A percentile compares a stretch with the other conserved stretches of the same genome.
phyloP scores from a whole-genome alignment of 2,888 invertebrate species.

The Eupelmus urozonus region DNA sequence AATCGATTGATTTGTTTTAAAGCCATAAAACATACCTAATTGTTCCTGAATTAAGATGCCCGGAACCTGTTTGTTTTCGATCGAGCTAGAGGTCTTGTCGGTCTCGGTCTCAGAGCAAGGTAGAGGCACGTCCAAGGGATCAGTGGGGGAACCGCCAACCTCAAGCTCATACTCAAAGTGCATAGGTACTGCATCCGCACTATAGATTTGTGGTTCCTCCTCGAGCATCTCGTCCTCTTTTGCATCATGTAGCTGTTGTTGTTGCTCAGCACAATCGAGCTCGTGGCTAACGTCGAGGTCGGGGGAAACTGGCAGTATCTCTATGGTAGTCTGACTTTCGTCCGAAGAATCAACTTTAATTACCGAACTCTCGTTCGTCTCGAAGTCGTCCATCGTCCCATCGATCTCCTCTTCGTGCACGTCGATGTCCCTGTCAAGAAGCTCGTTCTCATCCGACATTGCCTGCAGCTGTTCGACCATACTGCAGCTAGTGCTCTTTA shows the following conservation, averaged over 20 bases:
- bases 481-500: background rate
- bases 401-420: constrained; percentile 57
- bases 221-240: background rate
- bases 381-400: constrained; percentile 50
- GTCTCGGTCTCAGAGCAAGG: constrained; percentile 17
- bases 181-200: constrained; percentile 70
- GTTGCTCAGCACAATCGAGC: constrained; percentile 25
- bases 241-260: background rate
- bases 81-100: constrained; percentile 31
- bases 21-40: constrained; percentile 37
- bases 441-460: constrained; percentile 12
- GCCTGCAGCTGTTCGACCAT: background rate
- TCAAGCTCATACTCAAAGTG: constrained; percentile 73
- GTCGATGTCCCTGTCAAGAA: constrained; percentile 51
- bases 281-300: constrained; percentile 60
- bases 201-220: constrained; percentile 63
- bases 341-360: constrained; percentile 74
- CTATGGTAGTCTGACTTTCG: constrained; percentile 74
- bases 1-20: no score
- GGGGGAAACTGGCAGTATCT: constrained; percentile 72
- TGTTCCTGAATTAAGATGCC: constrained; percentile 40
- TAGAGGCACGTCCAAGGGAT: constrained; percentile 63
- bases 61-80: constrained; percentile 24
- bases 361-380: constrained; percentile 62
- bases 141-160: constrained; percentile 67